These are phyloP conservation scores for Ormyrus labotus DNA, from an alignment of 2,888 invertebrate genomes.

Conservation along the genomic window DNA sequence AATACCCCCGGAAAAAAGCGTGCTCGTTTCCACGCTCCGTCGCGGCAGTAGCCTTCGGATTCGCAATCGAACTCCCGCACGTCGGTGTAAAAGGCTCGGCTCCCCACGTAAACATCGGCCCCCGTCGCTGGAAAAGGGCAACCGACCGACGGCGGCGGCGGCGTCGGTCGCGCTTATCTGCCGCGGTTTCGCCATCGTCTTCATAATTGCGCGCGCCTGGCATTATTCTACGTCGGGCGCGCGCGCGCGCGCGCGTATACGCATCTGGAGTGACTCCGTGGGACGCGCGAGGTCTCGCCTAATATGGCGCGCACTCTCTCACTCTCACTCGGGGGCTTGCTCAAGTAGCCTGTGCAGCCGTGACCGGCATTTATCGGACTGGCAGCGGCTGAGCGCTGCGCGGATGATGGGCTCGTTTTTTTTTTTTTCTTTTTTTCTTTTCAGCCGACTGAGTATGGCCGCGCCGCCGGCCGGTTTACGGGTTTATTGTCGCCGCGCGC, in stretches of 20 bases:
- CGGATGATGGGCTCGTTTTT: not conserved
- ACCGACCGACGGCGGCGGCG: constrained; percentile 16
- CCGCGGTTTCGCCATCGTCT: constrained; percentile 37
- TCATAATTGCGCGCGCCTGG: constrained; percentile 25
- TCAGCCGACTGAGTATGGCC: too few species aligned
- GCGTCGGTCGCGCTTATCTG: not conserved
- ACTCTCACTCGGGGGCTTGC: constrained; percentile 53
- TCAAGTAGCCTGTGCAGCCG: constrained; percentile 55
- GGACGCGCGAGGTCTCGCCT: constrained; percentile 78
- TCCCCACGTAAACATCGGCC: not conserved
- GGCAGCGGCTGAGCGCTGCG: constrained; percentile 11
- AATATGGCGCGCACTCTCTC: constrained; percentile 67
- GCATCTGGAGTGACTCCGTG: constrained; percentile 68
- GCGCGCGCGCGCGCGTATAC: not conserved
- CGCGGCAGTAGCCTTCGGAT: too few species aligned
- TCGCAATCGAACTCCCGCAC: not conserved
- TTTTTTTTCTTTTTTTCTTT: too few species aligned
- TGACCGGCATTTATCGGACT: constrained; percentile 37
- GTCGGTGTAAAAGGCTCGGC: not conserved
- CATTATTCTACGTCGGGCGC: constrained; percentile 20
- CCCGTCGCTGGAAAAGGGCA: constrained; percentile 33
- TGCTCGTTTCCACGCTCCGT: not conserved
- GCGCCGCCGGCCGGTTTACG: too few species aligned
- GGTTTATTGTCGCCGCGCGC: too few species aligned
- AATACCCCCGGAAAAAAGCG: not conserved